These are phyloP conservation scores for Acanthopagrus latus DNA, from an alignment of 2,797 vertebrate species.

Conservation along the genomic window DNA sequence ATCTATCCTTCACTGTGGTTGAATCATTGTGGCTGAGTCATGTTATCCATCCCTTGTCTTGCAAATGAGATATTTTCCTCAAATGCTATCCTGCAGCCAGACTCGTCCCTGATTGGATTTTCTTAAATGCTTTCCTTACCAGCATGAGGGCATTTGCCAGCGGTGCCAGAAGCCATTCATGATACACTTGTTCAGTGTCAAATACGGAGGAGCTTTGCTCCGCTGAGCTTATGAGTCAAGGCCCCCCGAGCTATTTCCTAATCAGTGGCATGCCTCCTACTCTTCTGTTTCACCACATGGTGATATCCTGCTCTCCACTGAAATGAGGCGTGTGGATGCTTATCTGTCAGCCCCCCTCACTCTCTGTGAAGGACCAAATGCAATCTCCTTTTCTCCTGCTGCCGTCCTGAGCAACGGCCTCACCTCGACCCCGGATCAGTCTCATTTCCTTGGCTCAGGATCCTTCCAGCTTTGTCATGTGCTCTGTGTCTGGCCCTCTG, in stretches of 20 bases:
- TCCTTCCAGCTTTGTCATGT: conserved; percentile 40
- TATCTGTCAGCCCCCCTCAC: conserved; percentile 56
- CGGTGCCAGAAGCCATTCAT: conserved; percentile 50
- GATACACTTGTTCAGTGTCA: conserved; percentile 78
- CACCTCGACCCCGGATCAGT: conserved; percentile 56
- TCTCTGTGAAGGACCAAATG: conserved; percentile 55
- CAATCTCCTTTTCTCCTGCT: conserved; percentile 57
- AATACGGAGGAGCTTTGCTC: conserved; percentile 63
- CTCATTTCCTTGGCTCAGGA: conserved; percentile 63
- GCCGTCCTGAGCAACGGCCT: conserved; percentile 57
- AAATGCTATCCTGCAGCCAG: conserved; percentile 19
- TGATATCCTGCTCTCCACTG: conserved; percentile 76
- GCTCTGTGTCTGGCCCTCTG: conserved; percentile 48
- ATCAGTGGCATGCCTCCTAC: conserved; percentile 66
- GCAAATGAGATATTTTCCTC: conserved; percentile 40
- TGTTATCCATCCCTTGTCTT: conserved; percentile 37
- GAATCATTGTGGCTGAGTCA: not conserved
- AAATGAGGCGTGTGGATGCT: conserved; percentile 65
- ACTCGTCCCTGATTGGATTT: conserved; percentile 38
- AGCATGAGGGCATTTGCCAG: conserved; percentile 50
- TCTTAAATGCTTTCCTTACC: conserved; percentile 50
- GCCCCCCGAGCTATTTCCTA: conserved; percentile 72
- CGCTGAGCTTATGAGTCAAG: conserved; percentile 71
- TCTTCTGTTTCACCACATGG: conserved; percentile 70
- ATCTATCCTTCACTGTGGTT: not conserved